Evolutionary conservation across 2,797 vertebrate genomes (phyloP).

Genomic region (Lithobates pipiens): DNA sequence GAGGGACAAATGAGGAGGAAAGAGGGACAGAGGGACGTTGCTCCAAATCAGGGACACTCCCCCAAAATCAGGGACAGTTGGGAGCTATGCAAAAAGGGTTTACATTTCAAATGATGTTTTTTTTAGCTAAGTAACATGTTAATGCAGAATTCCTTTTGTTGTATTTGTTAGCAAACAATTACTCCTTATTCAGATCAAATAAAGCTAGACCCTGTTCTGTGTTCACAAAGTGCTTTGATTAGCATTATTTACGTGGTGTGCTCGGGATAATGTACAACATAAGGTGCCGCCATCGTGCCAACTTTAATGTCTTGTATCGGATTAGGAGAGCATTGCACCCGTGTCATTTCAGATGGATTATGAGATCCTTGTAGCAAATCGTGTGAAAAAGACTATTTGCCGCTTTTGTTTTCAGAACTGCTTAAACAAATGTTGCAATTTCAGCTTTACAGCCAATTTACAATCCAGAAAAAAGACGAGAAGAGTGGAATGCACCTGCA

Average conservation of each 20-base stretch:
- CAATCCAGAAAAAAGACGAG: conserved; percentile 28
- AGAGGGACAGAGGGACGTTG: too few species aligned
- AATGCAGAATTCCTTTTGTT: not conserved
- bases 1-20: too few species aligned
- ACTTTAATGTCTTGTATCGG: conserved; percentile 28
- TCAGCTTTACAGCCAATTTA: conserved; percentile 22
- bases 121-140: too few species aligned
- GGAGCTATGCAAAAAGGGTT: too few species aligned
- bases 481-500: conserved; percentile 20
- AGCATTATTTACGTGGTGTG: conserved; percentile 19
- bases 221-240: conserved; percentile 14
- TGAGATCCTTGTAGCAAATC: not conserved
- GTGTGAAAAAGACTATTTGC: conserved; percentile 33
- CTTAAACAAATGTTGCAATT: conserved; percentile 31
- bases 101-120: too few species aligned
- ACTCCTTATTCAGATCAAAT: not conserved
- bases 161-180: not conserved
- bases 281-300: conserved; percentile 19
- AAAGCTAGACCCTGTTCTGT: not conserved
- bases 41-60: too few species aligned
- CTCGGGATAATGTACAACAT: conserved; percentile 26
- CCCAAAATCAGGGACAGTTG: too few species aligned
- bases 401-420: conserved; percentile 39
- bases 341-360: conserved; percentile 34
- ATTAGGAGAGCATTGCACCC: conserved; percentile 8